phyloP scores from a whole-genome alignment of 1,140 invertebrate species.

The Cydia strobilella region DNA sequence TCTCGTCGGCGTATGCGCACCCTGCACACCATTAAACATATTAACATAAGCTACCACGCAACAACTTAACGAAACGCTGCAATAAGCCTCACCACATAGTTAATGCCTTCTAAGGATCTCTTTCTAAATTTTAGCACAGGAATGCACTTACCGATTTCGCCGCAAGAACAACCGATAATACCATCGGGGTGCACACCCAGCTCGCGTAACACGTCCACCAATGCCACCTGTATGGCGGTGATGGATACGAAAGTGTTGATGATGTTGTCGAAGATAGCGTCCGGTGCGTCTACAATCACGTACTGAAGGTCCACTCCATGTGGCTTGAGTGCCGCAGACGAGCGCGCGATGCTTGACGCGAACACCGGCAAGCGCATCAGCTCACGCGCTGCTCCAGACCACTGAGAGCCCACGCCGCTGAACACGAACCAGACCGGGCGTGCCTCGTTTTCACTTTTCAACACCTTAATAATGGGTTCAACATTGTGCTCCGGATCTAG shows the following conservation, averaged over 20 bases:
- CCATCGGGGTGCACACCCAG: constrained; percentile 93
- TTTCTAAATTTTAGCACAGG: background rate
- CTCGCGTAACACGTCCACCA: constrained; percentile 91
- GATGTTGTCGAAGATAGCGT: constrained; percentile 89
- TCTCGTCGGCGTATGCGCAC: constrained; percentile 98
- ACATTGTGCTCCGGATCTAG: constrained; percentile 77
- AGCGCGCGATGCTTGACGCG: constrained; percentile 87
- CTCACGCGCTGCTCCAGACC: constrained; percentile 94
- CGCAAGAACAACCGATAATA: constrained; percentile 97
- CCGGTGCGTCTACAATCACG: constrained; percentile 88
- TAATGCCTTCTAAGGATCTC: background rate
- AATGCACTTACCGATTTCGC: constrained; percentile 84
- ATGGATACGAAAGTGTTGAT: constrained; percentile 95
- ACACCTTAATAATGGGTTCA: constrained; percentile 56
- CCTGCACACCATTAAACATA: constrained; percentile 72
- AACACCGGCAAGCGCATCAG: constrained; percentile 92
- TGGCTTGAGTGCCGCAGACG: constrained; percentile 87
- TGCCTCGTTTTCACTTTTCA: constrained; percentile 74
- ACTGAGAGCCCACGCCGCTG: constrained; percentile 98
- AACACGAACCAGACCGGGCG: constrained; percentile 96
- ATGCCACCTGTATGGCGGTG: constrained; percentile 95
- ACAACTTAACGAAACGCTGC: too few species aligned
- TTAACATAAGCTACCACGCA: background rate
- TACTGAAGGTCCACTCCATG: constrained; percentile 91
- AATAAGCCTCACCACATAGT: background rate